Evolutionary conservation across 2,888 invertebrate species (phyloP).

Genomic region (Dichetophora obliterata): DNA sequence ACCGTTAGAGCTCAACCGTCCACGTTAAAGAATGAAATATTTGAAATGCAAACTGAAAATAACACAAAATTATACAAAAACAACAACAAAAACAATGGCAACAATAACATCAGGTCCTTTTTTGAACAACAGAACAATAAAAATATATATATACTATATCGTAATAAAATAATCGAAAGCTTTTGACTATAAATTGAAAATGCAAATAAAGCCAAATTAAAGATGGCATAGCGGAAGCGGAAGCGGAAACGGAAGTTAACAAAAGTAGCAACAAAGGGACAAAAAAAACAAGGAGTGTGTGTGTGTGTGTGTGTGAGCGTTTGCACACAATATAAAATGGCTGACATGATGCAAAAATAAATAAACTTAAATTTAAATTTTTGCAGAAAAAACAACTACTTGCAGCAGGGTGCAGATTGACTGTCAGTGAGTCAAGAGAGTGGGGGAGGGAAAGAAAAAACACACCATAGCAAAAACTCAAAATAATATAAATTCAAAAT

Average conservation of each 20-base stretch:
- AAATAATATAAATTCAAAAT: constrained; percentile 39
- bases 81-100: constrained; percentile 38
- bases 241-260: constrained; percentile 33
- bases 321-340: constrained; percentile 40
- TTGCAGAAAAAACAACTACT: neutral
- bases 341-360: neutral
- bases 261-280: no score
- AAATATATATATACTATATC: constrained; percentile 22
- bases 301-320: constrained; percentile 1
- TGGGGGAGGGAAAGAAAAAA: constrained; percentile 46
- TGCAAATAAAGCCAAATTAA: constrained; percentile 61
- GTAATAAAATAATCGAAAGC: constrained; percentile 65
- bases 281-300: constrained; percentile 23
- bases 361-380: neutral
- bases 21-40: neutral
- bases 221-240: neutral
- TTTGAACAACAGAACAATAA: neutral
- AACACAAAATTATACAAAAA: constrained; percentile 29
- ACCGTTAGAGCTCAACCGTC: neutral
- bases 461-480: constrained; percentile 53
- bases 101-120: constrained; percentile 30
- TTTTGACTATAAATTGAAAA: constrained; percentile 64
- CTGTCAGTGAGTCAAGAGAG: neutral
- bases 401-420: constrained; percentile 1
- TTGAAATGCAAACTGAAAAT: neutral